These are phyloP conservation scores for Geotria australis DNA, from an alignment of 2,797 vertebrate species.

Conservation along the genomic window DNA sequence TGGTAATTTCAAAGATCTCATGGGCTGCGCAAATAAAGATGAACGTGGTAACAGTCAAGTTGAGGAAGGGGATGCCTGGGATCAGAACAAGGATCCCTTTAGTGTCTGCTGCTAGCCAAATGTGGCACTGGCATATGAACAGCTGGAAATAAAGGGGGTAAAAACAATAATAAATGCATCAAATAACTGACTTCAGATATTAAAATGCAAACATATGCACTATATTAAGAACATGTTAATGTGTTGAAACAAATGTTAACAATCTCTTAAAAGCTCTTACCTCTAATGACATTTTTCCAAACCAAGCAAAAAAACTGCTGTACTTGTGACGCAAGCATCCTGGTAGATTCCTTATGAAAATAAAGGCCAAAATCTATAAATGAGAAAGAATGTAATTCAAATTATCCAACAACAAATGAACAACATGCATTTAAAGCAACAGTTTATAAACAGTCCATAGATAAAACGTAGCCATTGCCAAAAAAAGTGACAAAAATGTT, in stretches of 20 bases:
- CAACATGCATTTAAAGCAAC: too few relatives aligned
- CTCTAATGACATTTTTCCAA: conserved; percentile 89
- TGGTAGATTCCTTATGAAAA: conserved; percentile 89
- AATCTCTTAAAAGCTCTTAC: conserved; percentile 14
- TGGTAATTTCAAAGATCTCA: conserved; percentile 84
- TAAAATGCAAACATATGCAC: too few relatives aligned
- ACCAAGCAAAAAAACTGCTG: conserved; percentile 96
- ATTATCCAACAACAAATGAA: neutral
- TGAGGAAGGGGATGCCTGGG: conserved; percentile 59
- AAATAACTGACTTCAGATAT: too few relatives aligned
- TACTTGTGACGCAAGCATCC: conserved; percentile 69
- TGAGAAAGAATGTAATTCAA: conserved; percentile 1
- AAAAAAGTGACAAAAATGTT: neutral
- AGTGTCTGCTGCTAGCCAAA: conserved; percentile 92
- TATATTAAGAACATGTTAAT: too few relatives aligned
- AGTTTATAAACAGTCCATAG: too few relatives aligned
- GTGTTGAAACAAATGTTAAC: too few relatives aligned
- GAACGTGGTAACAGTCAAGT: conserved; percentile 78
- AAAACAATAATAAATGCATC: too few relatives aligned
- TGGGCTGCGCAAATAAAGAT: conserved; percentile 96
- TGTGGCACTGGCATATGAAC: conserved; percentile 96
- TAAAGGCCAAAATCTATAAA: conserved; percentile 62
- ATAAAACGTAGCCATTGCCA: too few relatives aligned
- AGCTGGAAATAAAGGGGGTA: conserved; percentile 17
- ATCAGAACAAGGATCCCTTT: conserved; percentile 78